These are phyloP conservation scores for Calliphora vomitoria DNA, from an alignment of 2,888 invertebrate species.

Conservation along the genomic window DNA sequence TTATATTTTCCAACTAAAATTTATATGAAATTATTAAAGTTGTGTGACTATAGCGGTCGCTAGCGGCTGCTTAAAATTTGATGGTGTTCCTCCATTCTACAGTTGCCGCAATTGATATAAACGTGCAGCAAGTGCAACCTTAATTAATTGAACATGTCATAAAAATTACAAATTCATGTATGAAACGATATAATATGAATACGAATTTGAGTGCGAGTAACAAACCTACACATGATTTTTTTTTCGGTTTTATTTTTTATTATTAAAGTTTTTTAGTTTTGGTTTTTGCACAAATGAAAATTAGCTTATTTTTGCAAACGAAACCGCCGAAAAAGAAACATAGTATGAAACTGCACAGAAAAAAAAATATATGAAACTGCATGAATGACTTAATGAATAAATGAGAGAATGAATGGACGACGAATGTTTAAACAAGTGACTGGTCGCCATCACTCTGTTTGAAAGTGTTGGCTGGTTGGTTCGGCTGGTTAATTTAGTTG, in stretches of 20 bases:
- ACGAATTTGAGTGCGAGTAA: conserved; percentile 37
- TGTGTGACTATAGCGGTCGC: not conserved
- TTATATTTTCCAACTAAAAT: not conserved
- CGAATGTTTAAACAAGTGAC: conserved; percentile 64
- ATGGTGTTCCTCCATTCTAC: not conserved
- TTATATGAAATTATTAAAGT: conserved; percentile 10
- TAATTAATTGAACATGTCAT: conserved; percentile 73
- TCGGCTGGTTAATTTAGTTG: conserved; percentile 2
- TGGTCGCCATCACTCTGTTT: conserved; percentile 58
- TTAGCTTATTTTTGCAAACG: conserved; percentile 28
- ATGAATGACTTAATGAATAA: conserved; percentile 55
- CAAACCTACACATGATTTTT: conserved; percentile 53
- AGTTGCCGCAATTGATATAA: conserved; percentile 48
- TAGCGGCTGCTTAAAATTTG: not conserved
- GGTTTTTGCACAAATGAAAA: not conserved
- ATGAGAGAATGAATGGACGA: conserved; percentile 41
- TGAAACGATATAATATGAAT: conserved; percentile 62
- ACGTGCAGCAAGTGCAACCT: conserved; percentile 67
- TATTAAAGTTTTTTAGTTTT: not conserved
- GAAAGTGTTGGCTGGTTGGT: conserved; percentile 38
- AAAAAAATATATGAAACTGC: too few species aligned
- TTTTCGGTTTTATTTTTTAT: conserved; percentile 36
- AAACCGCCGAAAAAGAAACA: conserved; percentile 37
- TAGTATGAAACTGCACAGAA: too few species aligned
- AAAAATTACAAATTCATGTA: conserved; percentile 71